Base-by-base conservation (phyloP, 2,888 invertebrate species). In the Ichneumon xanthorius region DNA sequence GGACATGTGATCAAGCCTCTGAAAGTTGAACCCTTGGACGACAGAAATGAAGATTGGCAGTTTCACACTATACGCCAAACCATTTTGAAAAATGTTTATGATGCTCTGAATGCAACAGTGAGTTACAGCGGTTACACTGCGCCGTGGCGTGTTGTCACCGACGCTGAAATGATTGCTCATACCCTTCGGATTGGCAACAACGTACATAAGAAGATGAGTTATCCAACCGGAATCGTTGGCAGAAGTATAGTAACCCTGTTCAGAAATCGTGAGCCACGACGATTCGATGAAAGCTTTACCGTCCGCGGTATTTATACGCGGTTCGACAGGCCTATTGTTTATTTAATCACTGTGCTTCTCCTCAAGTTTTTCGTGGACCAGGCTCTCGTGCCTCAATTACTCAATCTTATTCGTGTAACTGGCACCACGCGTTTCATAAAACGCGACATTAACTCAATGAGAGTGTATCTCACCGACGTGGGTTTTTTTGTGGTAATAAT, bases 31-130 rank as follows among this genome's bases (percentile, higher is more conserved):
- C n/a, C n/a, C n/a, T n/a, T n/a, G n/a, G n/a, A n/a, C n/a, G n/a
- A n/a, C n/a, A n/a, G n/a, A n/a, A 33, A 5, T 0, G 5, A 33
- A 33, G 0, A 4, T 33, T 0, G 5, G 0, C 0, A 33, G 33
- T 33, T 33, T 33, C 5, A 0, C 0, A 33, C 4, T 33, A 5
- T 33, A 33, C 33, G 33, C 5, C 5, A 5, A 0, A 33, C 5
- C 5, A 33, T 33, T 33, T 33, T 33, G 33, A 33, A 5, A 5
- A 33, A 33, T 33, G 33, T 33, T 33, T 33, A 5, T 33, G 5
- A 0, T 33, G 33, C 33, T 5, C 33, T 33, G 33, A 33, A 33
- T 33, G 0, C 5, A 5, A 33, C n/a, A n/a, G n/a, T n/a, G n/a
- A n/a, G n/a, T n/a, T n/a, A n/a, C n/a, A n/a, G n/a, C n/a, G n/a